Base-by-base conservation (phyloP, 1,140 invertebrate genomes). In the Cydia amplana region DNA sequence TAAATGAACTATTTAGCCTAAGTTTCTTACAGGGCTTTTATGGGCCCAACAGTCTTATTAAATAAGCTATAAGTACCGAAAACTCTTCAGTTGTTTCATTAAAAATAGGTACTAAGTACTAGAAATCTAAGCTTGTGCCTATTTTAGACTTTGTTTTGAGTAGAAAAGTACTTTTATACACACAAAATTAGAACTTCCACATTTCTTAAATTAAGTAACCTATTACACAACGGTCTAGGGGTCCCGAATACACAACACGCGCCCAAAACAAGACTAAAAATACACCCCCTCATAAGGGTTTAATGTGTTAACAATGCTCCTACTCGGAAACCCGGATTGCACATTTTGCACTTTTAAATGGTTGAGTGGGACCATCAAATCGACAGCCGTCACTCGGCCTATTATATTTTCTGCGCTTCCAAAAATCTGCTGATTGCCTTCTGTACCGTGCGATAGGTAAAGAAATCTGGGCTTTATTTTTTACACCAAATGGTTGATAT, bases 261-360 rank as follows among this genome's bases (percentile, higher is more conserved):
- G 82, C 76, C 80, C 77, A 82, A 87, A 87, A 88, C 85, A 87
- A 85, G 83, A 84, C 87, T 86, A 87, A 86, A 89, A 88, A 88
- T 88, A 91, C 80, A 80, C 79, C 83, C 79, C 81, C 83, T 87
- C 80, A 88, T 88, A 85, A 83, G 80, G 81, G 86, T 82, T 89
- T 89, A 91, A 91, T 91, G 88, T 84, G 84, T 81, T 85, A 85
- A 88, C 88, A 86, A 84, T 83, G 84, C 82, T 83, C 76, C 76
- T 76, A 80, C 73, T 74, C 81, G 75, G 76, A 80, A 77, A 74
- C 73, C 55, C 75, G 73, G 64, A 77, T 74, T 76, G 75, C 74
- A 78, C 74, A 75, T 78, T 67, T 43, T 49, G 55, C 55, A 60
- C 55, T 60, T 55, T 51, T 73, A 43, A 70, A 78, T 55, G 74